Percentiles rank a stretch among this genome's conserved stretches.
phyloP scores from a whole-genome alignment of 2,113 vertebrate species.

The Leucopsar rothschildi region DNA sequence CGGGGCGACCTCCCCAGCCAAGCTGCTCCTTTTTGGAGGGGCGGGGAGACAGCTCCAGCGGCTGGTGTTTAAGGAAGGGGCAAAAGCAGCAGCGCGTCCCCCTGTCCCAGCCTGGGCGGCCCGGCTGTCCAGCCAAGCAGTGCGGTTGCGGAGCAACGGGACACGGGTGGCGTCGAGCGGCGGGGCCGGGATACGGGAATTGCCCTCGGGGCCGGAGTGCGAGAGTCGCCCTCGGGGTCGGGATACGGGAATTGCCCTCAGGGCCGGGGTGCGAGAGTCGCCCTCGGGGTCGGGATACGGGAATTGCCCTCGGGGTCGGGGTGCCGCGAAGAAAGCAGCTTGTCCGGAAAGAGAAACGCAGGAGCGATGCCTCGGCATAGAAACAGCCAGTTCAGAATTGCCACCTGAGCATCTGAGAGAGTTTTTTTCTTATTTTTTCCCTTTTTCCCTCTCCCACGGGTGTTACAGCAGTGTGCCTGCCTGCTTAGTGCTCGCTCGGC shows the following conservation, averaged over 20 bases:
- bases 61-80: neutral
- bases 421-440: neutral
- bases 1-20: rapidly evolving
- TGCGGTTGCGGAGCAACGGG: neutral
- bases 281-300: no score
- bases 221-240: no score
- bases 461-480: neutral
- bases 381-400: rapidly evolving
- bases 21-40: rapidly evolving
- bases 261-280: no score
- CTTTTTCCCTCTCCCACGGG: neutral
- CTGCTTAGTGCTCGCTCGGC: neutral
- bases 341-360: no score
- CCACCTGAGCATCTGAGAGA: neutral
- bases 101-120: rapidly evolving
- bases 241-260: no score
- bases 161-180: neutral
- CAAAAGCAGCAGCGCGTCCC: rapidly evolving
- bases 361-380: neutral
- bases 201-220: no score
- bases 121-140: neutral
- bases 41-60: rapidly evolving
- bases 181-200: neutral
- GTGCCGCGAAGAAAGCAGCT: neutral
- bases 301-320: no score